Conservation (phyloP, 1,140 invertebrate species). For the Leucophenga varia region DNA sequence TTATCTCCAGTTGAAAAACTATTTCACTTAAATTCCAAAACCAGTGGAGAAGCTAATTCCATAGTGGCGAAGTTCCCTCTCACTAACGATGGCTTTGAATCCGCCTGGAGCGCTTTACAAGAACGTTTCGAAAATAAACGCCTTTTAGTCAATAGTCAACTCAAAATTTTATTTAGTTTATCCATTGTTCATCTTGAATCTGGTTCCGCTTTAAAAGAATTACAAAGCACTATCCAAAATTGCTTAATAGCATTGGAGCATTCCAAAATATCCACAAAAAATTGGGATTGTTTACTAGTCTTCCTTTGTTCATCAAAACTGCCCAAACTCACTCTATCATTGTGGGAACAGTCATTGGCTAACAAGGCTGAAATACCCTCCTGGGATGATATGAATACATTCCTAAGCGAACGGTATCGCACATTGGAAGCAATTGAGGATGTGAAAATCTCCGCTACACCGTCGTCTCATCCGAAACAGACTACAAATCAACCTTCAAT, state of each 20-base stretch:
- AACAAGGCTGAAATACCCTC: neutral
- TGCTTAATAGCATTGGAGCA: neutral
- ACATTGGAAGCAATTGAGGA: neutral
- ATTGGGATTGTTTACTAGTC: neutral
- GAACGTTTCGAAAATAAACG: neutral
- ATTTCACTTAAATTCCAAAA: too few species aligned
- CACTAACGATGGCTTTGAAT: neutral
- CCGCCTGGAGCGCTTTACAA: neutral
- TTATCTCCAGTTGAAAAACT: too few species aligned
- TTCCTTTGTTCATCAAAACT: neutral
- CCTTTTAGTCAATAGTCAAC: neutral
- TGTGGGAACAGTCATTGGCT: neutral
- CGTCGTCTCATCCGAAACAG: neutral
- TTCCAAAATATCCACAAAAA: neutral
- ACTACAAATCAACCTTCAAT: neutral
- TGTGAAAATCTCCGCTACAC: neutral
- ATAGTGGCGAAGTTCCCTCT: neutral
- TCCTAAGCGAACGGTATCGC: neutral
- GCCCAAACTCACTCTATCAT: neutral
- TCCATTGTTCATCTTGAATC: neutral
- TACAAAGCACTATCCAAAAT: neutral
- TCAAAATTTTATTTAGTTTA: neutral
- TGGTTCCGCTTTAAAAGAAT: neutral
- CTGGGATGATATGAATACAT: neutral
- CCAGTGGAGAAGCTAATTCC: too few species aligned